These are phyloP conservation scores for Pygoscelis antarcticus DNA, from an alignment of 2,113 vertebrate genomes.

Conservation along the genomic window DNA sequence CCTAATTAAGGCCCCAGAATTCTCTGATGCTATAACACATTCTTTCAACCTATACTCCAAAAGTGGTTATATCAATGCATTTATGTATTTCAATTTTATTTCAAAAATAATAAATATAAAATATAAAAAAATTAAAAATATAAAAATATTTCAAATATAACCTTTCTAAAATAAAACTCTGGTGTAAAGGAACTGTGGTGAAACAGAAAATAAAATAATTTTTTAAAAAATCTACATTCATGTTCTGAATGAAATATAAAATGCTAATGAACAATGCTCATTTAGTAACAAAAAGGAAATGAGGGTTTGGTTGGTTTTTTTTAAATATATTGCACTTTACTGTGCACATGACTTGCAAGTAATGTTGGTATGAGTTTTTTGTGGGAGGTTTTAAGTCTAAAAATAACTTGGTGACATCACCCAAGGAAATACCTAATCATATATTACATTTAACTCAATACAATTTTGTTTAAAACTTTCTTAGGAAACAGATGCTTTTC, in stretches of 20 bases:
- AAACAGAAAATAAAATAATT: background rate
- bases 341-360: background rate
- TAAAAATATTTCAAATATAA: too few species aligned
- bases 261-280: background rate
- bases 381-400: background rate
- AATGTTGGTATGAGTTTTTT: background rate
- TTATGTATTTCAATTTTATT: background rate
- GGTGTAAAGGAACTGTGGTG: background rate
- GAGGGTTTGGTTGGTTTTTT: rapidly evolving
- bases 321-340: background rate
- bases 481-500: constrained; percentile 17
- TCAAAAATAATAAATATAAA: too few species aligned
- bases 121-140: too few species aligned
- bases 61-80: background rate
- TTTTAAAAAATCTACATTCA: background rate
- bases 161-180: background rate
- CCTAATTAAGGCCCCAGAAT: background rate
- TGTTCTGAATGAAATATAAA: background rate
- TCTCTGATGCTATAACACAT: background rate
- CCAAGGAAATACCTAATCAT: constrained; percentile 29
- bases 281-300: background rate
- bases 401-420: constrained; percentile 26
- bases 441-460: constrained; percentile 20
- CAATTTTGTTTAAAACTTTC: constrained; percentile 30
- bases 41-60: background rate